Evolutionary conservation across 1,140 invertebrate species (phyloP).

Genomic region (Metopolophium dirhodum): DNA sequence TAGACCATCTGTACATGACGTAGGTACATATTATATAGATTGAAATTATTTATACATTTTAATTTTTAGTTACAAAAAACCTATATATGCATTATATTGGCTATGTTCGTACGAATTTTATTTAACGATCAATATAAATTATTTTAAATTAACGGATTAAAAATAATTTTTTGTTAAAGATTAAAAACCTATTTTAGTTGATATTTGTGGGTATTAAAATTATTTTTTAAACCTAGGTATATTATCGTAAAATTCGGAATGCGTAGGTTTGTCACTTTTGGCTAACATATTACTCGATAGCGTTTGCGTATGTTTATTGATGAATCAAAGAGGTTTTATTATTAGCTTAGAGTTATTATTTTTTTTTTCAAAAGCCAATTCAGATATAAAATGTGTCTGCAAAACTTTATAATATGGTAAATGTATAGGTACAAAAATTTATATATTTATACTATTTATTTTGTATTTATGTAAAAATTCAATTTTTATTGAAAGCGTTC

Average conservation of each 20-base stretch:
- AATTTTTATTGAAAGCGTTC: not conserved
- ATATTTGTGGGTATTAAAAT: not conserved
- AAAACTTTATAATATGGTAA: not conserved
- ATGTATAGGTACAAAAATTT: not conserved
- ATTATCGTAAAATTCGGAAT: not conserved
- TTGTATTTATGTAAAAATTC: not conserved
- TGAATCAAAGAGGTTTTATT: slow-evolving; percentile 25
- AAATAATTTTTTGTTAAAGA: not conserved
- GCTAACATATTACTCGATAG: not conserved
- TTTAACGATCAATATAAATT: not conserved
- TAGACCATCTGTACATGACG: not conserved
- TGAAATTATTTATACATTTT: not conserved
- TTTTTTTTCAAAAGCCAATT: not conserved
- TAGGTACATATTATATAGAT: not conserved
- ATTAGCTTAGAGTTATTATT: not conserved
- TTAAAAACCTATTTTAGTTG: not conserved
- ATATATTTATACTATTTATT: not conserved
- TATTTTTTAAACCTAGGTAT: not conserved
- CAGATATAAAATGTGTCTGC: not conserved
- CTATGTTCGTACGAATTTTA: not conserved
- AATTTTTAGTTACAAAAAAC: not conserved
- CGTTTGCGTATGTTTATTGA: slow-evolving; percentile 21
- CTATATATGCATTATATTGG: not conserved
- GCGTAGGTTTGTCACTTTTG: slow-evolving; percentile 20
- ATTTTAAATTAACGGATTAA: not conserved